Percentiles rank a stretch among this genome's conserved stretches.
These are phyloP conservation scores for Tridacna crocea DNA, from an alignment of 2,888 invertebrate species.

Conservation along the genomic window DNA sequence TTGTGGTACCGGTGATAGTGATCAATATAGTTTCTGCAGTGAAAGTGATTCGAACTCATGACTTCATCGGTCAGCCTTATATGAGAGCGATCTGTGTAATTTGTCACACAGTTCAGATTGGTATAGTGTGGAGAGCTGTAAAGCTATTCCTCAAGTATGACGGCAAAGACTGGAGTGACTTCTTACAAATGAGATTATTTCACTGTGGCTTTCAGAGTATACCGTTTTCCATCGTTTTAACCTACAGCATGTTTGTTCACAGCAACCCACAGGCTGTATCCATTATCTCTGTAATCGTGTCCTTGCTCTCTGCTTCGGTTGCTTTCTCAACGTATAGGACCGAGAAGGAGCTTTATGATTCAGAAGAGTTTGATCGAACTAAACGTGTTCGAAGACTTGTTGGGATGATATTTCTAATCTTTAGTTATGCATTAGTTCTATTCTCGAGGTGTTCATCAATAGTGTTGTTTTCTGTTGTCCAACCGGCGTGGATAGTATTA, in stretches of 20 bases:
- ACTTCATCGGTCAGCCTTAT: conserved; percentile 59
- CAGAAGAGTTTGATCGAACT: conserved; percentile 47
- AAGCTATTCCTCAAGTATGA: conserved; percentile 65
- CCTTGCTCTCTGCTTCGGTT: conserved; percentile 53
- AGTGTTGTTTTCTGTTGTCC: conserved; percentile 57
- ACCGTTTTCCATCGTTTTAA: conserved; percentile 62
- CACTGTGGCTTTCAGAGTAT: conserved; percentile 70
- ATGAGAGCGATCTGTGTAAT: conserved; percentile 64
- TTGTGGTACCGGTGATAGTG: conserved; percentile 62
- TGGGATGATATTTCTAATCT: conserved; percentile 56
- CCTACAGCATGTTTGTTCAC: conserved; percentile 51
- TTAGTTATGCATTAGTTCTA: conserved; percentile 62
- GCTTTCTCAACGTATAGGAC: conserved; percentile 60
- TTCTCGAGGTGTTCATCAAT: conserved; percentile 65
- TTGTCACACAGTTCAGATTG: conserved; percentile 71
- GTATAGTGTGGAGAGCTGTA: conserved; percentile 71
- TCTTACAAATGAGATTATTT: conserved; percentile 66
- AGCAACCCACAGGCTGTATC: conserved; percentile 37
- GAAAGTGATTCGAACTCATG: conserved; percentile 64
- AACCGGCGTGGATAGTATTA: conserved; percentile 63
- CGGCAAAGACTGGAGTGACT: conserved; percentile 65
- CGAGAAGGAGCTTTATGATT: conserved; percentile 56
- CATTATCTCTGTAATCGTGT: conserved; percentile 50
- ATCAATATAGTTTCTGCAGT: conserved; percentile 70
- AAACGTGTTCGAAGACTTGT: conserved; percentile 47